Percentiles rank a stretch among this genome's conserved stretches.
phyloP scores from a whole-genome alignment of 2,113 vertebrate species.

The Crotalus helleri region DNA sequence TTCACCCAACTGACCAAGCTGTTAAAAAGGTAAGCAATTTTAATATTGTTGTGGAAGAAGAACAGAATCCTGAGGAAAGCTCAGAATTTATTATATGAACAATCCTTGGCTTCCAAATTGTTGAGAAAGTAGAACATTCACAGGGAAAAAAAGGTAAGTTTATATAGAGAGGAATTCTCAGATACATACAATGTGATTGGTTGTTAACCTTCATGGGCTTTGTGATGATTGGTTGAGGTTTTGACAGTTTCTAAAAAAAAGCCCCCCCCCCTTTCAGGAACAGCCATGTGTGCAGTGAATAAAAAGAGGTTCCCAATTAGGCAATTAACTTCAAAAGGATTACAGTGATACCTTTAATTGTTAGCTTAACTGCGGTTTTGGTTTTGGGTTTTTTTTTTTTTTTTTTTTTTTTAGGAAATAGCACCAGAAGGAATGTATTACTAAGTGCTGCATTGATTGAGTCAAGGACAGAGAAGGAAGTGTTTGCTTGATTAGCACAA shows the following conservation, averaged over 20 bases:
- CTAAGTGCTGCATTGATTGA: not conserved
- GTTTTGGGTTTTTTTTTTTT: not conserved
- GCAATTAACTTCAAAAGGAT: not conserved
- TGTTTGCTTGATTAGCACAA: not conserved
- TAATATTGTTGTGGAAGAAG: not conserved
- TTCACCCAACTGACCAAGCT: not conserved
- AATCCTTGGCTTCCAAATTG: not conserved
- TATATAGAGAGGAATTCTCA: not conserved
- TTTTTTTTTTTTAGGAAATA: not conserved
- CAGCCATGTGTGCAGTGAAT: not conserved
- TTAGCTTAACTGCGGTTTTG: not conserved
- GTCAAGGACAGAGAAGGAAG: not conserved
- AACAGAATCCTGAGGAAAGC: not conserved
- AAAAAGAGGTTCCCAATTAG: not conserved
- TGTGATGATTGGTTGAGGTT: not conserved
- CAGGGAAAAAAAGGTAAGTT: accelerated
- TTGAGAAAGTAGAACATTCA: not conserved
- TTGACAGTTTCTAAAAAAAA: not conserved
- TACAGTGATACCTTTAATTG: not conserved
- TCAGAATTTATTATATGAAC: not conserved
- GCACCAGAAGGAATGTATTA: not conserved
- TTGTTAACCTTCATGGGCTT: not conserved
- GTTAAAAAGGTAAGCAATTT: not conserved
- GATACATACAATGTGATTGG: not conserved
- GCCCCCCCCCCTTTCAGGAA: not conserved